Conservation (phyloP, 2,113 vertebrate species). For the Pipa parva region DNA sequence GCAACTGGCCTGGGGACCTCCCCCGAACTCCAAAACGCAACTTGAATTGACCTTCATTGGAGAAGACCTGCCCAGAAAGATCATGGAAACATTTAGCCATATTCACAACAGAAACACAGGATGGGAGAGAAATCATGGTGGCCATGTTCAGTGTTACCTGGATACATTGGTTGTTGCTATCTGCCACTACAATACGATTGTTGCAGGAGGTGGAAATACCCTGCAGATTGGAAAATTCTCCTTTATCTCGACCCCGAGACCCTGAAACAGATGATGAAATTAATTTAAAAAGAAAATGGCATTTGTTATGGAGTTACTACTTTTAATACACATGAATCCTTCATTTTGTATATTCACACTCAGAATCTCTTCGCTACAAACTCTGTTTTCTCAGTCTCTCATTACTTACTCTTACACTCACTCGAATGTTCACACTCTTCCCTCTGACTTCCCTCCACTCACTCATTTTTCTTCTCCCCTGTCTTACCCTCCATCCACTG, state of each 20-base stretch:
- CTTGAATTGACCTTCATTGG: slow-evolving; percentile 91
- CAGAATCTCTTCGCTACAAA: too few relatives aligned
- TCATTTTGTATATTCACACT: too few relatives aligned
- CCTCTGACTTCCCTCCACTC: too few relatives aligned
- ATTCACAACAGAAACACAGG: background rate
- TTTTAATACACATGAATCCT: too few relatives aligned
- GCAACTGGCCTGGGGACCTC: slow-evolving; percentile 90
- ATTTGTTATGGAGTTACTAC: too few relatives aligned
- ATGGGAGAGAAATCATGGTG: background rate
- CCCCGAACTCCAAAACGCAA: slow-evolving; percentile 91
- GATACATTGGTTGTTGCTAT: slow-evolving; percentile 97
- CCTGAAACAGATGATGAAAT: slow-evolving; percentile 71
- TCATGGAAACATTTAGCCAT: background rate
- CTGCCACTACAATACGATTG: slow-evolving; percentile 87
- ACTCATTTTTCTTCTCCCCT: too few relatives aligned
- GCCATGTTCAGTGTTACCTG: slow-evolving; percentile 66
- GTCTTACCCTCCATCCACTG: too few relatives aligned
- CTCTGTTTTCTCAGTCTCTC: too few relatives aligned
- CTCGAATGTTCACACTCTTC: too few relatives aligned
- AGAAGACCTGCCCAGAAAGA: slow-evolving; percentile 74
- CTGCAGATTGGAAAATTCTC: slow-evolving; percentile 93
- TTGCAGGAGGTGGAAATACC: slow-evolving; percentile 85
- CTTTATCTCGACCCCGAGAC: slow-evolving; percentile 84
- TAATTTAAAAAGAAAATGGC: too few relatives aligned
- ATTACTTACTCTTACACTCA: too few relatives aligned